phyloP scores from a whole-genome alignment of 2,888 invertebrate species.

The Dorcus hopei region DNA sequence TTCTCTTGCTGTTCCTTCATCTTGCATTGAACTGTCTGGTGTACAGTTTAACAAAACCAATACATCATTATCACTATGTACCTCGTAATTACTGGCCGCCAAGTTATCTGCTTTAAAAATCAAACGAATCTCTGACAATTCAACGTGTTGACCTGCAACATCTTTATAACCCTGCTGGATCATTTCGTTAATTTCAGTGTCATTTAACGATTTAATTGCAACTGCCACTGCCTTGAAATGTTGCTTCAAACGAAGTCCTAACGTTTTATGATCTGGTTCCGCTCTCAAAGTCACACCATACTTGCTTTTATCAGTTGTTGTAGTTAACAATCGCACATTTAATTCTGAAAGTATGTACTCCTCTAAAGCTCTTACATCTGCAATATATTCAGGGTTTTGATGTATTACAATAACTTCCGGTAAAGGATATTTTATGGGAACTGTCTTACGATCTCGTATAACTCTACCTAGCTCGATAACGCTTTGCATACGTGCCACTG shows the following conservation, averaged over 20 bases:
- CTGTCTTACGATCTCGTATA: conserved; percentile 86
- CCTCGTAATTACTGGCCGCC: conserved; percentile 75
- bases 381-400: conserved; percentile 72
- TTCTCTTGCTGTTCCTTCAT: conserved; percentile 94
- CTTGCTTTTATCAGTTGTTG: conserved; percentile 85
- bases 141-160: conserved; percentile 73
- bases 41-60: conserved; percentile 86
- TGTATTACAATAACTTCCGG: conserved; percentile 95
- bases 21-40: conserved; percentile 84
- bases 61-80: conserved; percentile 86
- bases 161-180: conserved; percentile 67
- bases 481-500: conserved; percentile 89
- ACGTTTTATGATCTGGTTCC: conserved; percentile 90
- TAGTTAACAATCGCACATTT: conserved; percentile 81
- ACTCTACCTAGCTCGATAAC: conserved; percentile 93
- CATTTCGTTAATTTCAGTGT: conserved; percentile 75
- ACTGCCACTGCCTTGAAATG: conserved; percentile 85
- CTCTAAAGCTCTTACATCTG: conserved; percentile 75
- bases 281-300: conserved; percentile 90
- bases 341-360: conserved; percentile 89
- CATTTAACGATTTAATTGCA: conserved; percentile 74
- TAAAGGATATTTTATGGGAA: conserved; percentile 94
- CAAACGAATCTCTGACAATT: conserved; percentile 75
- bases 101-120: conserved; percentile 71
- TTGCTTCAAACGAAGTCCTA: conserved; percentile 85